A percentile compares a stretch with the other conserved stretches of the same genome.
These are phyloP conservation scores for Trichoplusia ni DNA, from an alignment of 1,140 invertebrate genomes.

Conservation along the genomic window DNA sequence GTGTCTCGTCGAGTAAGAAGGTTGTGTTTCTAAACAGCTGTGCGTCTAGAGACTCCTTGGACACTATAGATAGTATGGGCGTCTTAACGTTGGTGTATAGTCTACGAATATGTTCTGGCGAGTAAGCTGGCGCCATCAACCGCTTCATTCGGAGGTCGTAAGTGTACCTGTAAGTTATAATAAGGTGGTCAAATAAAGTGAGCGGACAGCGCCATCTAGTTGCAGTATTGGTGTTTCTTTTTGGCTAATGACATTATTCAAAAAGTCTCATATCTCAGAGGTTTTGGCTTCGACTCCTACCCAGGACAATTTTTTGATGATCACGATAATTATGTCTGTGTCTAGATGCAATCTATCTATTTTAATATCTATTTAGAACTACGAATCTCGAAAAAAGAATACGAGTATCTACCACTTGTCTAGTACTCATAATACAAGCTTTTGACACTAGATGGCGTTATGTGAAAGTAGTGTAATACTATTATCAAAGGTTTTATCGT, in stretches of 20 bases:
- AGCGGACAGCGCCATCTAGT: not conserved
- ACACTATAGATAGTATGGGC: constrained; percentile 42
- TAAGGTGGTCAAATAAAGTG: not conserved
- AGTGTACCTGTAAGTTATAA: constrained; percentile 50
- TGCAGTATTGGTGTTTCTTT: not conserved
- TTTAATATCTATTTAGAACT: no score
- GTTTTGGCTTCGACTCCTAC: no score
- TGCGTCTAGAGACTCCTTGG: constrained; percentile 32
- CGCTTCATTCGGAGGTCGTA: constrained; percentile 53
- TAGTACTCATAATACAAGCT: no score
- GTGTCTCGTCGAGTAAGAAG: constrained; percentile 52
- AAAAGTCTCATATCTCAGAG: no score
- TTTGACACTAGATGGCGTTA: not conserved
- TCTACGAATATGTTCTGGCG: constrained; percentile 40
- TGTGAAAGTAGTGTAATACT: not conserved
- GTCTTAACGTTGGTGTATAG: constrained; percentile 40
- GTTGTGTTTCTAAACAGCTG: constrained; percentile 30
- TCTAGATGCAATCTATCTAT: no score
- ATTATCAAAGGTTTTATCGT: not conserved
- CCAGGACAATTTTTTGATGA: no score
- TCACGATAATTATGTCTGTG: no score
- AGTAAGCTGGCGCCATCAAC: constrained; percentile 38
- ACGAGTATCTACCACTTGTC: no score
- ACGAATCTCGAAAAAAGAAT: no score
- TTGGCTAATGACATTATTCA: no score